Evolutionary conservation across 1,140 invertebrate genomes (phyloP), one percentile per base, ranked within the genome.

Genomic region (Sinonovacula constricta): DNA sequence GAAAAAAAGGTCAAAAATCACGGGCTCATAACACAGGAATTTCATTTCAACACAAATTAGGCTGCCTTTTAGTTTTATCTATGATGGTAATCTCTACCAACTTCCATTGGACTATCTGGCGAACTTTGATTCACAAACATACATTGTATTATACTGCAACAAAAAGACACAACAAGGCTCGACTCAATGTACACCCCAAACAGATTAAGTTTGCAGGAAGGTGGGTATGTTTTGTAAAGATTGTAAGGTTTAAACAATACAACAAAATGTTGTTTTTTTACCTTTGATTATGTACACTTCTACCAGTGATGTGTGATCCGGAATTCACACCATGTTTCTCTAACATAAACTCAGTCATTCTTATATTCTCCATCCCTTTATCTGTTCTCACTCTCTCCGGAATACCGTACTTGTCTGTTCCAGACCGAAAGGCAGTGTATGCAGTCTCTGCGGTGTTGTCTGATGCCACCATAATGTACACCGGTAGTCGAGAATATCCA

Each of bases 341-440:
- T 33, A 63, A n/a, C 60, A 63, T 63, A 24, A 36, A 63, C 26
- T 63, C 34, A 10, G 60, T 36, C 26, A 63, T 39, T 0, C 0
- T n/a, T 1, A 63, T 24, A 22, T 63, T 63, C 26, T 63, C 60
- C 33, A 31, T 36, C 14, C 60, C 60, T 12, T 63, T 63, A 24
- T 63, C 60, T n/a, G 60, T 36, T 12, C 60, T 36, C 0, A 63
- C 60, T 63, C 60, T 33, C 22, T 63, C 15, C 24, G 60, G 60
- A 18, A 63, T 15, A 36, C 60, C 34, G 45, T 36, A 63, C 24
- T 63, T 30, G 4, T 15, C 28, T 7, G 45, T 36, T 36, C 31
- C 60, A 18, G 1, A 36, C 22, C 18, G 12, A 39, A 63, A 63
- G 18, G 18, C 31, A 14, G 18, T 15, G 18, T 36, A 36, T 2